Percentiles rank a stretch among this genome's conserved stretches.
Conservation (phyloP, 2,113 vertebrate genomes). For the Leucosticte australis region DNA sequence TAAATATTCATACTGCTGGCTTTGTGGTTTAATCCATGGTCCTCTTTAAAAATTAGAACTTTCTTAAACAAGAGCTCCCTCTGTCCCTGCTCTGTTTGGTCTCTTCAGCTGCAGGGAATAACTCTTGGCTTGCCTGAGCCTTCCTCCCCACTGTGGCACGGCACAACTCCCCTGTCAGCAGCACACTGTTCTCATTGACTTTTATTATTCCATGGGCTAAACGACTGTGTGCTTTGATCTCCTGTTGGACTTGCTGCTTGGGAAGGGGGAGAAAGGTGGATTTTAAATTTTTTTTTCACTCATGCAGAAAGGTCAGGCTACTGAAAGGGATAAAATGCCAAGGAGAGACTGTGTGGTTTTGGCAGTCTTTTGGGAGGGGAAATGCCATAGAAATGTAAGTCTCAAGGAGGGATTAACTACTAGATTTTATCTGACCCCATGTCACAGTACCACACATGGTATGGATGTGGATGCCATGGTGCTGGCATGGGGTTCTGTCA, state of each 20-base stretch:
- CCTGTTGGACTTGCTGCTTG: neutral
- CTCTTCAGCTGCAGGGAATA: neutral
- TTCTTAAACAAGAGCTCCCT: neutral
- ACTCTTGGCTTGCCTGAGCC: neutral
- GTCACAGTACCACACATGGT: neutral
- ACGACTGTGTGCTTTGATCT: conserved; percentile 26
- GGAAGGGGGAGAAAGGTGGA: neutral
- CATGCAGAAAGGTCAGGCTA: neutral
- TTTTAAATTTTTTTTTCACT: neutral
- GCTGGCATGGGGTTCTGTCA: neutral
- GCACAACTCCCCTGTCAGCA: conserved; percentile 1
- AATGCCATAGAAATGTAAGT: neutral
- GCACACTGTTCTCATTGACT: conserved; percentile 3
- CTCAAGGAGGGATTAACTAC: neutral
- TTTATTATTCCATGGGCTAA: conserved; percentile 22
- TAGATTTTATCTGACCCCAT: neutral
- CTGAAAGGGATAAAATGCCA: neutral
- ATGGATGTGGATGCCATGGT: neutral
- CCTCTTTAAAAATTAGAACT: neutral
- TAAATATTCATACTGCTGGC: neutral
- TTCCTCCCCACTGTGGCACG: neutral
- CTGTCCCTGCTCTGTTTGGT: neutral
- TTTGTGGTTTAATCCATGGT: neutral
- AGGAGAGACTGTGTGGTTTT: neutral
- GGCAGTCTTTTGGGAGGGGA: neutral